phyloP scores from a whole-genome alignment of 2,797 vertebrate species.

The Acrossocheilus wenchowensis region DNA sequence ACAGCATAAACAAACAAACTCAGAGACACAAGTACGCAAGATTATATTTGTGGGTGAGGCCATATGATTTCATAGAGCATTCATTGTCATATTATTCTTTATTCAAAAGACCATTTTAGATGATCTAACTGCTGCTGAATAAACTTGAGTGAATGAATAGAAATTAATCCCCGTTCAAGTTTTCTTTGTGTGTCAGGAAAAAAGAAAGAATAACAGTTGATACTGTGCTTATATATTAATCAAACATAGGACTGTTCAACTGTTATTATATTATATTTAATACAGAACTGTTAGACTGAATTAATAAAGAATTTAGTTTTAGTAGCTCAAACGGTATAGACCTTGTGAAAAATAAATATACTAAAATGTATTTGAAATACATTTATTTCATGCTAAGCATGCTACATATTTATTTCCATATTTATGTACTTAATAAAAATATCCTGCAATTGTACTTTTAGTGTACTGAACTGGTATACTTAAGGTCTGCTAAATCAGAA shows the following conservation, averaged over 20 bases:
- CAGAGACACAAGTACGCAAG: slow-evolving; percentile 26
- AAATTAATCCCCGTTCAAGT: slow-evolving; percentile 39
- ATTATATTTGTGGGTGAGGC: slow-evolving; percentile 35
- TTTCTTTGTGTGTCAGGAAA: neutral
- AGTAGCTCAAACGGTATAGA: no score
- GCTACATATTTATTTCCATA: neutral
- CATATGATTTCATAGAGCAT: slow-evolving; percentile 29
- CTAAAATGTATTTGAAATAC: neutral
- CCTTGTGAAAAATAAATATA: no score
- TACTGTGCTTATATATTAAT: neutral
- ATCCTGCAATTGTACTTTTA: neutral
- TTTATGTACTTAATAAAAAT: neutral
- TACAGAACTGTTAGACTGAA: neutral
- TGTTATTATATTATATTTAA: neutral
- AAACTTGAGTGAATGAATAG: slow-evolving; percentile 35
- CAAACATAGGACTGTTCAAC: neutral
- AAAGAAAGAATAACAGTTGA: neutral
- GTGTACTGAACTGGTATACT: neutral
- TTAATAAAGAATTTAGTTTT: no score
- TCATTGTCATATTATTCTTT: slow-evolving; percentile 29
- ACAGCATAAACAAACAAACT: slow-evolving; percentile 28
- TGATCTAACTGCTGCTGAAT: slow-evolving; percentile 37
- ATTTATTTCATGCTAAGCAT: neutral
- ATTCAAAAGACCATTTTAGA: slow-evolving; percentile 24
- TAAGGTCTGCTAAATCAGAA: no score